phyloP scores from a whole-genome alignment of 2,888 invertebrate genomes.

The Leuctra nigra region DNA sequence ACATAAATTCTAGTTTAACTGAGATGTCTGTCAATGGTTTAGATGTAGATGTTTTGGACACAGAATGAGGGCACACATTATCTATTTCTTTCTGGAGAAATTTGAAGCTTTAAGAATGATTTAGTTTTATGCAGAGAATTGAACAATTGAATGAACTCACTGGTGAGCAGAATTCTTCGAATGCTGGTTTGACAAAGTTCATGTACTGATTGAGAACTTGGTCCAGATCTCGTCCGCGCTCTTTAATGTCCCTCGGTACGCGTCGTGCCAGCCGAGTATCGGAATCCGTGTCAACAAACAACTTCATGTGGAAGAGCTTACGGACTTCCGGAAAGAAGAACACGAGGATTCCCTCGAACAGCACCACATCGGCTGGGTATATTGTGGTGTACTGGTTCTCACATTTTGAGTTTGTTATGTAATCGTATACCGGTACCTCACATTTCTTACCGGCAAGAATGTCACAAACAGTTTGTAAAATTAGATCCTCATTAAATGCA shows the following conservation, averaged over 20 bases:
- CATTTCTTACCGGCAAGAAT: conserved; percentile 82
- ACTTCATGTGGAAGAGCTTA: conserved; percentile 95
- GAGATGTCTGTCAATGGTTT: no score
- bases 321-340: conserved; percentile 95
- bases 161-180: conserved; percentile 97
- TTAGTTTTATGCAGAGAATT: no score
- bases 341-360: conserved; percentile 96
- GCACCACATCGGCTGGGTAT: conserved; percentile 93
- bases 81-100: no score
- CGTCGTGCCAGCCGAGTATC: conserved; percentile 93
- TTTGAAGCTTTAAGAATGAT: no score
- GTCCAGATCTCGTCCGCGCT: conserved; percentile 88
- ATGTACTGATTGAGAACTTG: conserved; percentile 95
- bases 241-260: conserved; percentile 93
- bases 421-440: conserved; percentile 90
- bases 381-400: conserved; percentile 53
- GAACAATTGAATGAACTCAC: no score
- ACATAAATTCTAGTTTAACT: no score
- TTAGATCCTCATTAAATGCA: conserved; percentile 87
- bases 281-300: conserved; percentile 98
- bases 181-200: conserved; percentile 98
- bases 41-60: no score
- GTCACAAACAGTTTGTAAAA: conserved; percentile 70
- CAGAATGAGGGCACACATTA: no score
- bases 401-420: conserved; percentile 81